Evolutionary conservation across 2,797 vertebrate species (phyloP).

Genomic region (Thripadectes ignobilis): DNA sequence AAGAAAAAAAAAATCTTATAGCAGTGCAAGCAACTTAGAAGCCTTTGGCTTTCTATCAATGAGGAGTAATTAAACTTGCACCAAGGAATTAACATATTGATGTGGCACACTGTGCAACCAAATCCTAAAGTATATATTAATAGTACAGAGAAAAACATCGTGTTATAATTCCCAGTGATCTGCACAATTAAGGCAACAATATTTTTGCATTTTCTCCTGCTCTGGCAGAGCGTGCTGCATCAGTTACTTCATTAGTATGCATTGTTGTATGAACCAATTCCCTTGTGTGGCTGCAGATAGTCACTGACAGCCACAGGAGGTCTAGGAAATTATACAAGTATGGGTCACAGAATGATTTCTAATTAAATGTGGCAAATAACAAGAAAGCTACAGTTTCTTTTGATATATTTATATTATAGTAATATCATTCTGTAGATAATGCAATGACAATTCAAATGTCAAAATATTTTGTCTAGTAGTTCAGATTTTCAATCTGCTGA

Average conservation of each 20-base stretch:
- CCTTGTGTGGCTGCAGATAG: not conserved
- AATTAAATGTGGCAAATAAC: constrained; percentile 44
- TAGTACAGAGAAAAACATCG: not conserved
- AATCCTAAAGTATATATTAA: not conserved
- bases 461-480: not conserved
- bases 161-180: constrained; percentile 14
- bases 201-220: constrained; percentile 1
- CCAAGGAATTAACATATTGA: constrained; percentile 5
- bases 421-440: not conserved
- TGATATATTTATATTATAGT: constrained; percentile 8
- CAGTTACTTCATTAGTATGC: constrained; percentile 52
- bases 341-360: constrained; percentile 44
- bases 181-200: constrained; percentile 36
- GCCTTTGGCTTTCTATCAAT: constrained; percentile 19
- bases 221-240: not conserved
- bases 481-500: not conserved
- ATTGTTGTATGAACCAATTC: constrained; percentile 31
- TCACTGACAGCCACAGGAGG: constrained; percentile 18
- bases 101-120: not conserved
- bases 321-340: constrained; percentile 21
- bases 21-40: not conserved
- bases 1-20: not conserved
- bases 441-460: not conserved
- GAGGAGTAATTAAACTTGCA: constrained; percentile 42
- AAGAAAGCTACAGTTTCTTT: constrained; percentile 18